A percentile compares a stretch with the other conserved stretches of the same genome.
Evolutionary conservation across 2,888 invertebrate genomes (phyloP).

Genomic region (Oscheius sp.): DNA sequence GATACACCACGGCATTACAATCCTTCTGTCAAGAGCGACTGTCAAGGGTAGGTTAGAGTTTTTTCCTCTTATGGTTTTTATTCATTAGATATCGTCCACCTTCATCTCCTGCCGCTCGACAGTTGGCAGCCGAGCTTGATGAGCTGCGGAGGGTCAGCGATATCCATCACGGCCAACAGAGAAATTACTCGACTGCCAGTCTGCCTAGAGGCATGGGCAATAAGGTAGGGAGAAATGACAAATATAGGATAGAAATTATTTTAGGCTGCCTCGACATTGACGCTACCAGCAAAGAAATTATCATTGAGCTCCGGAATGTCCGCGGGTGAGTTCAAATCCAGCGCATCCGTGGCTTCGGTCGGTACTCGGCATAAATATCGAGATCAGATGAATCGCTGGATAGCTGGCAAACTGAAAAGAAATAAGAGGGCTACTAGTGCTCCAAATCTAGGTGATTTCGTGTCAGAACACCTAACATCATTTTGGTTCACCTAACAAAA

Average conservation of each 20-base stretch:
- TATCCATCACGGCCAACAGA: slow-evolving; percentile 36
- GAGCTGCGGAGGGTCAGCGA: slow-evolving; percentile 65
- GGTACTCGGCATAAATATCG: slow-evolving; percentile 52
- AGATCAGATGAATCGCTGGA: slow-evolving; percentile 64
- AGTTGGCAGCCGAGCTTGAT: slow-evolving; percentile 72
- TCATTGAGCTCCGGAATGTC: slow-evolving; percentile 56
- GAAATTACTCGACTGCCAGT: slow-evolving; percentile 61
- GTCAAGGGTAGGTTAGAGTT: slow-evolving; percentile 1
- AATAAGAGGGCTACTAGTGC: slow-evolving; percentile 84
- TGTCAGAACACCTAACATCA: slow-evolving; percentile 2
- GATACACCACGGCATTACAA: slow-evolving; percentile 48
- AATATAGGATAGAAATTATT: slow-evolving; percentile 16
- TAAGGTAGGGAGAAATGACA: slow-evolving; percentile 20
- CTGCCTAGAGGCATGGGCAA: slow-evolving; percentile 65
- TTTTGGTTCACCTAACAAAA: slow-evolving; percentile 18
- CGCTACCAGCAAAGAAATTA: slow-evolving; percentile 62
- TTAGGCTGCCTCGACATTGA: slow-evolving; percentile 64
- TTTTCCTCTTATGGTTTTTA: neutral
- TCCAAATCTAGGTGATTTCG: slow-evolving; percentile 85
- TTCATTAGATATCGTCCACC: slow-evolving; percentile 61
- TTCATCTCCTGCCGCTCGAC: slow-evolving; percentile 70
- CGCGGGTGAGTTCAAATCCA: slow-evolving; percentile 57
- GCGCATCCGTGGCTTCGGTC: slow-evolving; percentile 43
- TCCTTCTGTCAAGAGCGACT: slow-evolving; percentile 17
- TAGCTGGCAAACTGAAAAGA: slow-evolving; percentile 55